Evolutionary conservation across 2,888 invertebrate species (phyloP).

Genomic region (Eretmocerus hayati): DNA sequence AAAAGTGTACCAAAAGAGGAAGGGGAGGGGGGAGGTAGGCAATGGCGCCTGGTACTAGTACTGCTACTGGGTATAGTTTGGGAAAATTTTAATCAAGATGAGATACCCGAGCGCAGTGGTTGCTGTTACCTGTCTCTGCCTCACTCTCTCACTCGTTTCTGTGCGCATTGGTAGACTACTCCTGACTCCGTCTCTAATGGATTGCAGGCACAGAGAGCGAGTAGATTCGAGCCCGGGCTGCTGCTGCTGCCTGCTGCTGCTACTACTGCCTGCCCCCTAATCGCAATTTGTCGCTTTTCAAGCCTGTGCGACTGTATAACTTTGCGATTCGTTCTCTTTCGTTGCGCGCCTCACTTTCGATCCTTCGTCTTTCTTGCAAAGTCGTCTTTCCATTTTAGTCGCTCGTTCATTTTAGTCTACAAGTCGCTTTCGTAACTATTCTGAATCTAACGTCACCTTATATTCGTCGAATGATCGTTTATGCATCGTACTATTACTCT

Average conservation of each 20-base stretch:
- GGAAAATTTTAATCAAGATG: constrained; percentile 38
- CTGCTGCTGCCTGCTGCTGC: no score
- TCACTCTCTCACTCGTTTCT: neutral
- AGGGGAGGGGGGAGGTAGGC: no score
- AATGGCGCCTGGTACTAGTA: constrained; percentile 10
- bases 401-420: no score
- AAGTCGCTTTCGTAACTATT: no score
- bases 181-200: constrained; percentile 34
- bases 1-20: no score
- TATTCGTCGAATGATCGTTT: no score
- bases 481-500: no score
- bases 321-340: neutral
- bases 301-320: constrained; percentile 4
- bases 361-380: neutral
- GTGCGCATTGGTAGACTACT: constrained; percentile 20
- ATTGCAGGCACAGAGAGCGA: no score
- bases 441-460: no score
- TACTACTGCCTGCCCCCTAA: constrained; percentile 27
- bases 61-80: no score
- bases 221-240: no score
- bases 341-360: neutral
- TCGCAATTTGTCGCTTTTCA: constrained; percentile 35
- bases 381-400: neutral
- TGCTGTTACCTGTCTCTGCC: neutral
- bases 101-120: constrained; percentile 23